Conservation (phyloP, 2,113 vertebrate species). For the Coturnix japonica region DNA sequence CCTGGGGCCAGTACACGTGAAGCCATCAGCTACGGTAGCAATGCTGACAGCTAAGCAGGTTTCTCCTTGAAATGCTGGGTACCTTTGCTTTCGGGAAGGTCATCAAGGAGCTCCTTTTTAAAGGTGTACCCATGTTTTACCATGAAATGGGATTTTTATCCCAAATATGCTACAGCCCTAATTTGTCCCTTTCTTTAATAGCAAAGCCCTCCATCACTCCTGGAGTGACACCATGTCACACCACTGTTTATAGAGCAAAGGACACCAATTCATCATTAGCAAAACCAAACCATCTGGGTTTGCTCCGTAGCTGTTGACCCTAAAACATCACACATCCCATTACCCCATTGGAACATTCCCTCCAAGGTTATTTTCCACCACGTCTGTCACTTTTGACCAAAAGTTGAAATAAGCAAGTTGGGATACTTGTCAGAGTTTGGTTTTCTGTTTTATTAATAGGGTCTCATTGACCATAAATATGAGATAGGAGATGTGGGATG, state of each 20-base stretch:
- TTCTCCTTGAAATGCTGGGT: neutral
- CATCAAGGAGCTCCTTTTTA: neutral
- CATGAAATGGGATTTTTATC: neutral
- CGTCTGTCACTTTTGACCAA: neutral
- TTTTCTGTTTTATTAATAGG: neutral
- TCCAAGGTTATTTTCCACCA: fast-evolving
- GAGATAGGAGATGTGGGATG: neutral
- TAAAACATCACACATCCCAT: fast-evolving
- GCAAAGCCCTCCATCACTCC: neutral
- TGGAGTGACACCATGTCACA: neutral
- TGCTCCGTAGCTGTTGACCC: neutral
- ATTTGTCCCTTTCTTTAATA: neutral
- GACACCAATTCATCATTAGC: neutral
- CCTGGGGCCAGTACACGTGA: neutral
- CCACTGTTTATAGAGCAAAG: neutral
- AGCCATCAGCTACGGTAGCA: neutral
- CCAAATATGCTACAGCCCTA: neutral
- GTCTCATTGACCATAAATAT: neutral
- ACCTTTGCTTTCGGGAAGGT: conserved; percentile 31
- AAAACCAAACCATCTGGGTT: fast-evolving
- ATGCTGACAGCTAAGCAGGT: neutral
- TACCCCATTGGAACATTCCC: fast-evolving
- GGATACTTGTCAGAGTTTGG: fast-evolving
- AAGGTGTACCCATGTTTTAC: neutral
- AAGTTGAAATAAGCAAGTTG: neutral